phyloP scores from a whole-genome alignment of 2,888 invertebrate genomes.

The Gastrophysa polygoni region DNA sequence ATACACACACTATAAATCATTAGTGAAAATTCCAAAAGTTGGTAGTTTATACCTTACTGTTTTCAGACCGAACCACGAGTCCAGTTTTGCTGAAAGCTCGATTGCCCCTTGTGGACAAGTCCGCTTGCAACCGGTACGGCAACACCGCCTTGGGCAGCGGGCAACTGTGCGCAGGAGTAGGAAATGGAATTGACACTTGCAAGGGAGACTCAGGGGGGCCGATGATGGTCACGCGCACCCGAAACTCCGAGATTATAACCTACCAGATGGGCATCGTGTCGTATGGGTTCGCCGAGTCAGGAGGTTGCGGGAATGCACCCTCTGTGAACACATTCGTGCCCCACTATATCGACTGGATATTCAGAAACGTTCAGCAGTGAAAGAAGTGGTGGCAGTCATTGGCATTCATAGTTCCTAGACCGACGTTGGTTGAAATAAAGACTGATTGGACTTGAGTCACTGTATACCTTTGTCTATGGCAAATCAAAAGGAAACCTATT shows the following conservation, averaged over 20 bases:
- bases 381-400: background rate
- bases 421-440: too few species aligned
- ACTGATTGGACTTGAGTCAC: too few species aligned
- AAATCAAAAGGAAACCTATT: too few species aligned
- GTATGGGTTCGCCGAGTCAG: constrained; percentile 65
- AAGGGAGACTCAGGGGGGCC: constrained; percentile 81
- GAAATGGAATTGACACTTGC: constrained; percentile 71
- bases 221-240: constrained; percentile 63
- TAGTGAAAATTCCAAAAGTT: too few species aligned
- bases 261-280: constrained; percentile 70
- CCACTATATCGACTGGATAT: constrained; percentile 69
- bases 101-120: constrained; percentile 30
- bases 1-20: too few species aligned
- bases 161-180: constrained; percentile 75
- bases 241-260: constrained; percentile 61
- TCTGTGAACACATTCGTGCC: constrained; percentile 72
- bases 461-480: too few species aligned
- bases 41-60: too few species aligned
- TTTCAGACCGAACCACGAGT: background rate
- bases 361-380: constrained; percentile 38
- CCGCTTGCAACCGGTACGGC: constrained; percentile 19
- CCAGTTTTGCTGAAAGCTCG: constrained; percentile 43
- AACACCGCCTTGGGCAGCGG: constrained; percentile 51
- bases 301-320: constrained; percentile 65
- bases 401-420: too few species aligned